Conservation (phyloP, 2,113 vertebrate species). For the Heloderma charlesbogerti region DNA sequence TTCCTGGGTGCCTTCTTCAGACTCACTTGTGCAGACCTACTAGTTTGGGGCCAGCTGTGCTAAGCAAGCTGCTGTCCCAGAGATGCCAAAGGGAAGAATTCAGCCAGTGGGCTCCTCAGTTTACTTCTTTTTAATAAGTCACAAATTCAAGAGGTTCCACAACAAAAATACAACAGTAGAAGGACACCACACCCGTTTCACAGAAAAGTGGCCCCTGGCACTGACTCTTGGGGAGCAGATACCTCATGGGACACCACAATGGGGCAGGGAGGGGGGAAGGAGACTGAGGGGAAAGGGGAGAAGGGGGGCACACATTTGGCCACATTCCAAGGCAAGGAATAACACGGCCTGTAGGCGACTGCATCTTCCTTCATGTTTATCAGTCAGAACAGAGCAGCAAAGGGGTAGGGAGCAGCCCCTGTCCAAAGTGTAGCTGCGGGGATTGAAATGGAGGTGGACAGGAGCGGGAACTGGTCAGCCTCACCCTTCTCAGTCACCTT, state of each 20-base stretch:
- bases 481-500: not conserved
- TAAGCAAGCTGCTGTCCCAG: not conserved
- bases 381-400: not conserved
- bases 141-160: not conserved
- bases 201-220: not conserved
- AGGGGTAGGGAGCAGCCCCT: not conserved
- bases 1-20: no score
- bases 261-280: no score
- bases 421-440: not conserved
- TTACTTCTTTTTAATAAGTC: slow-evolving; percentile 13
- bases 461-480: not conserved
- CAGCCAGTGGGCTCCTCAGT: not conserved
- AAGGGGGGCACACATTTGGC: not conserved
- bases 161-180: not conserved
- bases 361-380: not conserved
- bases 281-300: no score
- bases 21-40: no score
- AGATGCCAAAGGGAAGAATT: not conserved
- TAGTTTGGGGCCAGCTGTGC: not conserved
- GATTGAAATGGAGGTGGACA: not conserved
- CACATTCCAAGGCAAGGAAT: not conserved
- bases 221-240: not conserved
- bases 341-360: not conserved
- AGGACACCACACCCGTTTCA: slow-evolving; percentile 14
- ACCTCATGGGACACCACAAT: no score